Percentiles rank a stretch among this genome's conserved stretches.
Evolutionary conservation across 2,797 vertebrate species (phyloP).

Genomic region (Mionectes olivaceus): DNA sequence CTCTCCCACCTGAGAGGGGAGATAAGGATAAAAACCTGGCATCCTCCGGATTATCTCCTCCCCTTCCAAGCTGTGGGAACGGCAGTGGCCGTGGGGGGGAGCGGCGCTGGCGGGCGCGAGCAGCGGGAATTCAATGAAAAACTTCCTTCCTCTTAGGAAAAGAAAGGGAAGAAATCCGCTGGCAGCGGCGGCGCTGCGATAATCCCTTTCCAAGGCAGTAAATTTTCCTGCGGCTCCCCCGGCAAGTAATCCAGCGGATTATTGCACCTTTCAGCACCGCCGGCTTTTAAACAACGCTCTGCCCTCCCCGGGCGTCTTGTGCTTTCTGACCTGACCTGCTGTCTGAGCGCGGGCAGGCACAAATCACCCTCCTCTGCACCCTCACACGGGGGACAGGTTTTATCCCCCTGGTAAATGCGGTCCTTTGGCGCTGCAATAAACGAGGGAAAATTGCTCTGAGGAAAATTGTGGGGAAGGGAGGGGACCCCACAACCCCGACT

Average conservation of each 20-base stretch:
- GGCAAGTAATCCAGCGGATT: slow-evolving; percentile 29
- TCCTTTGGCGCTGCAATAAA: not conserved
- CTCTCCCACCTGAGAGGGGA: not conserved
- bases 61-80: not conserved
- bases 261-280: slow-evolving; percentile 44
- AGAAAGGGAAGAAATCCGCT: slow-evolving; percentile 29
- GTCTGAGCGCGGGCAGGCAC: not conserved
- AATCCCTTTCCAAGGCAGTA: slow-evolving; percentile 62
- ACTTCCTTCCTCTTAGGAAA: slow-evolving; percentile 28
- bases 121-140: slow-evolving; percentile 40
- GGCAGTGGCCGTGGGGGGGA: not conserved
- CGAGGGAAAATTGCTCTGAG: not conserved
- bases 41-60: accelerated
- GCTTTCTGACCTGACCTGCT: slow-evolving; percentile 8
- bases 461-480: not conserved
- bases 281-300: not conserved
- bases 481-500: not conserved
- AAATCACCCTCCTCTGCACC: not conserved
- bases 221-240: slow-evolving; percentile 45
- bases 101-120: not conserved
- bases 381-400: not conserved
- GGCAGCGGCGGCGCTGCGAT: slow-evolving; percentile 9
- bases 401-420: not conserved
- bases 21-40: not conserved
- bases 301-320: not conserved